These are phyloP conservation scores for Melipona quadrifasciata DNA, from an alignment of 1,140 invertebrate species.

Conservation along the genomic window DNA sequence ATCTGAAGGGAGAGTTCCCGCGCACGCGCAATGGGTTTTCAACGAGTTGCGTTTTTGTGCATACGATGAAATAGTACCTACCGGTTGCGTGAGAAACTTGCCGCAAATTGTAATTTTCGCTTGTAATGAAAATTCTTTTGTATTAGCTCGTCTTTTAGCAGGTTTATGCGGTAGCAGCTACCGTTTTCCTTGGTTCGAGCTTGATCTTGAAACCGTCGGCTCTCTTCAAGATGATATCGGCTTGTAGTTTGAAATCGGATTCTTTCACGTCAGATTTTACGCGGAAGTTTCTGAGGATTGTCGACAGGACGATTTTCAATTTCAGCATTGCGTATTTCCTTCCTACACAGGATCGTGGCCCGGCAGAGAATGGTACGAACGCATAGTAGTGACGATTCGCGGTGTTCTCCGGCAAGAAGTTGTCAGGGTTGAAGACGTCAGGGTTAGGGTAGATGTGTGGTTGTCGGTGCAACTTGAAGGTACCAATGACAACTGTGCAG, in stretches of 20 bases:
- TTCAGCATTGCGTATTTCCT: constrained; percentile 95
- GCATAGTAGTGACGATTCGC: constrained; percentile 90
- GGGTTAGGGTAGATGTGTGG: constrained; percentile 89
- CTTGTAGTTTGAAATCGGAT: constrained; percentile 88
- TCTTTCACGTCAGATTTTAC: constrained; percentile 86
- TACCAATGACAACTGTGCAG: constrained; percentile 85
- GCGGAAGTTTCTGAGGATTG: constrained; percentile 91
- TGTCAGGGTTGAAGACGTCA: constrained; percentile 91
- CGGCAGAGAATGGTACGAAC: constrained; percentile 93
- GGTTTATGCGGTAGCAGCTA: constrained; percentile 69
- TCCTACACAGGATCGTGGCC: constrained; percentile 92
- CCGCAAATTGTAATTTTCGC: not conserved
- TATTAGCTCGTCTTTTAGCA: not conserved
- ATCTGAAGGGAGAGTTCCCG: not conserved
- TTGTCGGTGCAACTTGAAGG: constrained; percentile 87
- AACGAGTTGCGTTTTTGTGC: not conserved
- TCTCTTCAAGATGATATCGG: constrained; percentile 92
- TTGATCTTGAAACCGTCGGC: constrained; percentile 89
- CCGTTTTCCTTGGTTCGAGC: constrained; percentile 85
- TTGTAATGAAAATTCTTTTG: not conserved
- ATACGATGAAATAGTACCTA: not conserved
- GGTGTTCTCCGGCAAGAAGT: constrained; percentile 90
- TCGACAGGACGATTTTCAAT: constrained; percentile 92
- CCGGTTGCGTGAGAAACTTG: not conserved
- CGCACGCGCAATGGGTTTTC: not conserved